Conservation (phyloP, 1,140 invertebrate genomes). For the Penaeus japonicus region DNA sequence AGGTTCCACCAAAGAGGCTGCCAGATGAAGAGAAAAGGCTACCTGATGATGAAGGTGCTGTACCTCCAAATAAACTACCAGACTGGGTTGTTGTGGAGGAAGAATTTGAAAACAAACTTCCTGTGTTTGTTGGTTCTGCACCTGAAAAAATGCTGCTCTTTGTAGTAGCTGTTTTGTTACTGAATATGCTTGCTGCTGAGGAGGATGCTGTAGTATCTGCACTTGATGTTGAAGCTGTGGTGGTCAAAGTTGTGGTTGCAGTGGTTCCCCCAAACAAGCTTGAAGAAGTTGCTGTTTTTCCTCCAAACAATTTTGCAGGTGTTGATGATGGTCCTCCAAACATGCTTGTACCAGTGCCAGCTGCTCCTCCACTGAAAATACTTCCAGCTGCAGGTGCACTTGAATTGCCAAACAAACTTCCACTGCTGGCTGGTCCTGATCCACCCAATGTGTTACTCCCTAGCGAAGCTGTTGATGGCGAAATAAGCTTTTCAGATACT, state of each 20-base stretch:
- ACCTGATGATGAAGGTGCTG: too few relatives aligned
- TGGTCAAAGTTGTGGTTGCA: not conserved
- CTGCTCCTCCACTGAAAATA: not conserved
- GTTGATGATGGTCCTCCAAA: slow-evolving; percentile 7
- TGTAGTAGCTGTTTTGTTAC: not conserved
- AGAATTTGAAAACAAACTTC: too few relatives aligned
- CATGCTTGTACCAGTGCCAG: not conserved
- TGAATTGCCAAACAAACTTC: not conserved
- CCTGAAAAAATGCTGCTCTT: too few relatives aligned
- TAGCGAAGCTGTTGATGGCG: too few relatives aligned
- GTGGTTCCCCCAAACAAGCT: not conserved
- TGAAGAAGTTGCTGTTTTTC: not conserved
- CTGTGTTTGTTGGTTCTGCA: too few relatives aligned
- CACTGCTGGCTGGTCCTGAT: not conserved
- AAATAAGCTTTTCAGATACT: too few relatives aligned
- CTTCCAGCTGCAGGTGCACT: not conserved
- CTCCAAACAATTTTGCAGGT: not conserved
- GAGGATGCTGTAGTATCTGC: not conserved
- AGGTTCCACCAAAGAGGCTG: too few relatives aligned
- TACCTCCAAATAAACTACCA: too few relatives aligned
- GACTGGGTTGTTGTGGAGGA: too few relatives aligned
- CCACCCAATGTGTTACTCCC: too few relatives aligned
- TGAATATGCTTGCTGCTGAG: not conserved
- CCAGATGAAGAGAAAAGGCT: too few relatives aligned
- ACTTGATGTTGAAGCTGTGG: not conserved